Evolutionary conservation across 2,888 invertebrate species (phyloP).

Genomic region (Pterostichus niger): DNA sequence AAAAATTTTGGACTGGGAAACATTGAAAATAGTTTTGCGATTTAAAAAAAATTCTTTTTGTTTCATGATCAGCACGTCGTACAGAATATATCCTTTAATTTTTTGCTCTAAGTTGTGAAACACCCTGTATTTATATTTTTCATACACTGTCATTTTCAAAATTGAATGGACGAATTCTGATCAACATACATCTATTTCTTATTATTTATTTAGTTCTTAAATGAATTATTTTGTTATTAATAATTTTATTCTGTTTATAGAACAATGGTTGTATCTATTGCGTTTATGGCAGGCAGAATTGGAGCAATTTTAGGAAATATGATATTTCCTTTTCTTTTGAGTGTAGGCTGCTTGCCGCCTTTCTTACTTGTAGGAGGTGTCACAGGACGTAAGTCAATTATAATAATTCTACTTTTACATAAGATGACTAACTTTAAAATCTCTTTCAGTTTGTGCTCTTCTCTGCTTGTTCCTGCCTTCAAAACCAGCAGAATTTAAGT

Average conservation of each 20-base stretch:
- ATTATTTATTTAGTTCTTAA: too few relatives aligned
- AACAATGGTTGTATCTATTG: conserved; percentile 83
- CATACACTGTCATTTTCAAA: too few relatives aligned
- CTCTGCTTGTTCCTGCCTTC: conserved; percentile 58
- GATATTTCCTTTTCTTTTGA: conserved; percentile 82
- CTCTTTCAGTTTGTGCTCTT: conserved; percentile 54
- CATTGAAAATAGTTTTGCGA: too few relatives aligned
- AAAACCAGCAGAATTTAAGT: conserved; percentile 56
- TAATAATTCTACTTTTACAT: not conserved
- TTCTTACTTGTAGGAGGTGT: conserved; percentile 82
- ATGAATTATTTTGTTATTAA: not conserved
- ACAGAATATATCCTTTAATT: too few relatives aligned
- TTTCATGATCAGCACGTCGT: too few relatives aligned
- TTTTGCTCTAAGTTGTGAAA: too few relatives aligned
- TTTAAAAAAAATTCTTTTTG: too few relatives aligned
- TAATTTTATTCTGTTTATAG: conserved; percentile 74
- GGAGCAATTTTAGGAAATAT: conserved; percentile 84
- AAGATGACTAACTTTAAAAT: not conserved
- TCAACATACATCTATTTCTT: too few relatives aligned
- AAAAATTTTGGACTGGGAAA: too few relatives aligned
- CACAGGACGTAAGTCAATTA: conserved; percentile 77
- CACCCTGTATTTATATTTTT: too few relatives aligned
- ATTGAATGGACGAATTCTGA: too few relatives aligned
- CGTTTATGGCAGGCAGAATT: conserved; percentile 83
- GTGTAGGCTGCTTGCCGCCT: conserved; percentile 83